These are phyloP conservation scores for Rhodophaea formosa DNA, from an alignment of 2,888 invertebrate species.

Conservation along the genomic window DNA sequence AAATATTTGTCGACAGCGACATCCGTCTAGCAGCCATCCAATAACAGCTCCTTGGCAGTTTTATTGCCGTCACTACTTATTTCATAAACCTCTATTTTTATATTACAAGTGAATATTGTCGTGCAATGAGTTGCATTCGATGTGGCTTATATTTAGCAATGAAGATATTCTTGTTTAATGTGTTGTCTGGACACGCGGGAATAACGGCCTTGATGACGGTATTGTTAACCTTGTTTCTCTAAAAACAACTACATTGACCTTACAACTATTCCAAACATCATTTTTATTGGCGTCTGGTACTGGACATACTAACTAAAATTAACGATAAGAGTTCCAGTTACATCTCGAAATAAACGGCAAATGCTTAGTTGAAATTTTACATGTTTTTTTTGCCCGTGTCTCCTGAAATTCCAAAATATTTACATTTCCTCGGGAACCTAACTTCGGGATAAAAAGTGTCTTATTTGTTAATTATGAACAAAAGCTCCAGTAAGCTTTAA, in stretches of 20 bases:
- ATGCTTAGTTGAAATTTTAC: background rate
- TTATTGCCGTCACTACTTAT: too few relatives aligned
- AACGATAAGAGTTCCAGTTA: background rate
- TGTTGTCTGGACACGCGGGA: conserved; percentile 46
- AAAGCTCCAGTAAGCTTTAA: too few relatives aligned
- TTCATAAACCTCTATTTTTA: background rate
- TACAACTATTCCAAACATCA: conserved; percentile 44
- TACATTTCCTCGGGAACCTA: too few relatives aligned
- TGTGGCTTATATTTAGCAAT: conserved; percentile 37
- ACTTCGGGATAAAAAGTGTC: too few relatives aligned
- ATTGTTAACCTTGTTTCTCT: conserved; percentile 69
- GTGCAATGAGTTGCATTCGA: background rate
- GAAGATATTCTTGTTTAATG: conserved; percentile 51
- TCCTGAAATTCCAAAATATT: too few relatives aligned
- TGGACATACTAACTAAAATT: conserved; percentile 19
- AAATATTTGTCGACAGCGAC: too few relatives aligned
- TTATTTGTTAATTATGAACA: too few relatives aligned
- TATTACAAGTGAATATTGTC: background rate
- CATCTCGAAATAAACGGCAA: too few relatives aligned
- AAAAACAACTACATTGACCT: conserved; percentile 60
- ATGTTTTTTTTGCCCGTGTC: background rate
- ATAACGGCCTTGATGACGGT: conserved; percentile 75
- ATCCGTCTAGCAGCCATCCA: too few relatives aligned
- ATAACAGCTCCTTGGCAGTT: too few relatives aligned
- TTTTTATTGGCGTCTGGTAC: conserved; percentile 37